Base-by-base conservation (phyloP, 1,140 invertebrate species). In the Drosophila cardini region DNA sequence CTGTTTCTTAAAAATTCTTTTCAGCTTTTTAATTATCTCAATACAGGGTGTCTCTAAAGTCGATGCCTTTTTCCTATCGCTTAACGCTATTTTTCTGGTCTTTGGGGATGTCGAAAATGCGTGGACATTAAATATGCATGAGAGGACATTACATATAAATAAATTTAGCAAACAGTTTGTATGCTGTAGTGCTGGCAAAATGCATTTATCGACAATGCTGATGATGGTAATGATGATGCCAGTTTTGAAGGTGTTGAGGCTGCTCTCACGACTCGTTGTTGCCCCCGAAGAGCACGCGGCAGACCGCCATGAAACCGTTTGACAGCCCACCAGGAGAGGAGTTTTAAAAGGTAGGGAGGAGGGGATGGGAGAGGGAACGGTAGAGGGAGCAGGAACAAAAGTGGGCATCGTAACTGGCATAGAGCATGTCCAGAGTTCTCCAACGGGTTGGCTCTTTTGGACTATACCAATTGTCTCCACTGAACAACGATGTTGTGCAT, bases 71-170 rank as follows among this genome's bases (percentile, higher is more conserved):
- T 42, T 30, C 4, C 15, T 16, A 42, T 3, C 58, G 38, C 8
- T 16, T 32, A 34, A n/a, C n/a, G 10, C 16, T 21, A 36, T 46
- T 57, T 62, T 43, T 11, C 13, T 57, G 16, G 4, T 5, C 42
- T 58, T 42, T 36, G n/a, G 52, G 36, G 32, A 21, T 50, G 26
- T 34, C 45, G 70, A 65, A 71, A 83, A 76, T 87, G 82, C 85
- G 83, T 90, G 87, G 76, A 82, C 87, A 90, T 90, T 90, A 90
- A 90, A 90, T 90, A 90, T 90, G 82, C 85, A 90, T 90, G 83
- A 90, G 72, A 76, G 82, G 80, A 80, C 86, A 85, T 79, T 71
- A 83, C 85, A 73, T 90, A 86, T 87, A 79, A 86, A 86, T 87
- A 86, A 86, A 86, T 86, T 83, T 82, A 87, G 80, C 76, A 87